These are phyloP conservation scores for Babyrousa celebensis DNA, from an alignment of 2,797 vertebrate genomes.

Conservation along the genomic window DNA sequence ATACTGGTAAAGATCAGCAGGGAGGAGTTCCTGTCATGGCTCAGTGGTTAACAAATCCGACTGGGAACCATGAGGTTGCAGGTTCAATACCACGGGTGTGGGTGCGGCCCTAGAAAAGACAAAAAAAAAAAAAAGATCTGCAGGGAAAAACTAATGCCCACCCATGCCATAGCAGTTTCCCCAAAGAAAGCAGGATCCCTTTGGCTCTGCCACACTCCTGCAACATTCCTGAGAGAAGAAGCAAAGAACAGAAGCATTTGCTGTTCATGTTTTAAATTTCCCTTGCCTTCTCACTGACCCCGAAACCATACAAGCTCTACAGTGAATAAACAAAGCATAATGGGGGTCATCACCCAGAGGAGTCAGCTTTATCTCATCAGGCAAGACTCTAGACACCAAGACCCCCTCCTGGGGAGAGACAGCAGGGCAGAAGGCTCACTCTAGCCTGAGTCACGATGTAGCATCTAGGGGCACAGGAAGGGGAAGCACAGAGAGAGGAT, in stretches of 20 bases:
- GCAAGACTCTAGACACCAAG: neutral
- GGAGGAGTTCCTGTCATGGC: too few species aligned
- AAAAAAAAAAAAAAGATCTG: neutral
- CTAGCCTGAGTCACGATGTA: neutral
- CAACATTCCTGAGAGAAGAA: neutral
- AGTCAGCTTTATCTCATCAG: neutral
- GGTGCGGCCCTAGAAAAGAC: too few species aligned
- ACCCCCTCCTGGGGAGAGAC: neutral
- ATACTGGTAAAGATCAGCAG: neutral
- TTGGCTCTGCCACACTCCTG: neutral
- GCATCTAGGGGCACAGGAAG: fast-evolving
- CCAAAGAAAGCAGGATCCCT: neutral
- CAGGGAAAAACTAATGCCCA: neutral
- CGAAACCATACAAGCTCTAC: neutral
- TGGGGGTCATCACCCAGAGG: neutral
- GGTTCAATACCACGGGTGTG: too few species aligned
- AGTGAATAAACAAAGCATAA: neutral
- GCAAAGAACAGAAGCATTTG: neutral
- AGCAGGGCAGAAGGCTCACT: too few species aligned
- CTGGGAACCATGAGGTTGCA: too few species aligned
- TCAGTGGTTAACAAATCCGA: too few species aligned
- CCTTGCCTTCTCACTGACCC: neutral
- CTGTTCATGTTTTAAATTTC: neutral
- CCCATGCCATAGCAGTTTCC: fast-evolving
- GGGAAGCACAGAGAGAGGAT: neutral